Evolutionary conservation across 2,888 invertebrate species (phyloP), one percentile per base, ranked within the genome.

Genomic region (Perizoma flavofasciatum): DNA sequence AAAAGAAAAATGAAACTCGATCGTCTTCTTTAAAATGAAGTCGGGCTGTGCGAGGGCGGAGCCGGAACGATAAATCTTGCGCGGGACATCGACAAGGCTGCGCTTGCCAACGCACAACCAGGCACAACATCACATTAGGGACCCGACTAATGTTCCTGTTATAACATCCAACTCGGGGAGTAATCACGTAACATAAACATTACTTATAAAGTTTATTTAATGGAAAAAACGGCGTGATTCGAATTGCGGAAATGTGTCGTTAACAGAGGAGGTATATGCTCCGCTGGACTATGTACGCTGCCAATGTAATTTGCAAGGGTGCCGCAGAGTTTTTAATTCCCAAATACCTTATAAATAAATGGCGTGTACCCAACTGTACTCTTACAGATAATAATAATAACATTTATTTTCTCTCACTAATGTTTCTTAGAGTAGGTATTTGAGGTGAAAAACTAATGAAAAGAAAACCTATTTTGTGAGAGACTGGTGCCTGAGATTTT

Each of bases 51-150:
- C 63, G 60, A 65, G 72, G 84, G 78, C 77, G 83, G 79, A 65
- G 73, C 69, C 51, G 61, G 66, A 59, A 54, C 82, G 72, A 85
- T 86, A 86, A 86, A 86, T 86, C 83, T 84, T 71, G 50, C 61
- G 63, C 68, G 68, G 72, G 82, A 79, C 82, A 82, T 81, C 80
- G 82, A 79, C 81, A 81, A 77, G 76, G 69, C 70, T 69, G 72
- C 77, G 74, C 75, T 77, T 78, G 78, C 76, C 81, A 74, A 77
- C 79, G 79, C 79, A 77, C 78, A 71, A 71, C 64, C 70, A 68
- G 65, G 69, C 74, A 69, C 79, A 72, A 75, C 81, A 79, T 76
- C 76, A 79, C 82, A 81, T 82, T 82, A 81, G 79, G 74, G 77
- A 68, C 70, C 61, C 68, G 74, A 74, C 82, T 83, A 83, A 83